phyloP scores from a whole-genome alignment of 2,113 vertebrate species.

The Saguinus imperator region DNA sequence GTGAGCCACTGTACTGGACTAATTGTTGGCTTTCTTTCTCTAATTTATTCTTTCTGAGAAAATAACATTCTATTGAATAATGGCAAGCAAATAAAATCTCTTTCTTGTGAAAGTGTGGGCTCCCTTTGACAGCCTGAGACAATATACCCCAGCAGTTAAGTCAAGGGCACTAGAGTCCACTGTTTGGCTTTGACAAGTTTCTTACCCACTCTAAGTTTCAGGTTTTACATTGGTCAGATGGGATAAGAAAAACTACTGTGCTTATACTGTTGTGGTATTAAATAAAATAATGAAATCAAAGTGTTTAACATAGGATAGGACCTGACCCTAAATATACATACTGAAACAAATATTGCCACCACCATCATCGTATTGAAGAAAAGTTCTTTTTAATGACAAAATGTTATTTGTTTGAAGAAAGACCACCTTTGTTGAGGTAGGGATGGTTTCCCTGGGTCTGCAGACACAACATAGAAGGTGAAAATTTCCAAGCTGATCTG shows the following conservation, averaged over 20 bases:
- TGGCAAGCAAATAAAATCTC: conserved; percentile 35
- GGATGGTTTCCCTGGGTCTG: not conserved
- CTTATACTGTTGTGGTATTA: not conserved
- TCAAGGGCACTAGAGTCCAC: not conserved
- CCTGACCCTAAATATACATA: not conserved
- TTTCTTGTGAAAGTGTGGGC: not conserved
- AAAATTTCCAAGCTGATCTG: not conserved
- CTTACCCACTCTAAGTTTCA: not conserved
- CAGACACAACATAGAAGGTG: not conserved
- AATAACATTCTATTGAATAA: conserved; percentile 17
- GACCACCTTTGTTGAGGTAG: not conserved
- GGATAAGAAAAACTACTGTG: not conserved
- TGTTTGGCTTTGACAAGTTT: not conserved
- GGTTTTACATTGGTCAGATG: not conserved
- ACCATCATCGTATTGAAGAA: not conserved
- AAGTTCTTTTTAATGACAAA: not conserved
- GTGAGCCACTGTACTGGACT: not conserved
- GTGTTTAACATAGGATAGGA: not conserved
- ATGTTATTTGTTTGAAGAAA: conserved; percentile 29
- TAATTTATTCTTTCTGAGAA: conserved; percentile 41
- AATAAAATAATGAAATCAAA: not conserved
- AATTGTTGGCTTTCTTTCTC: conserved; percentile 29
- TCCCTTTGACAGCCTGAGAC: conserved; percentile 3
- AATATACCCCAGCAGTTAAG: conserved; percentile 28
- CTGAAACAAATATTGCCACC: not conserved